A percentile compares a stretch with the other conserved stretches of the same genome.
These are phyloP conservation scores for Sciaenops ocellatus DNA, from an alignment of 2,797 vertebrate genomes.

Conservation along the genomic window DNA sequence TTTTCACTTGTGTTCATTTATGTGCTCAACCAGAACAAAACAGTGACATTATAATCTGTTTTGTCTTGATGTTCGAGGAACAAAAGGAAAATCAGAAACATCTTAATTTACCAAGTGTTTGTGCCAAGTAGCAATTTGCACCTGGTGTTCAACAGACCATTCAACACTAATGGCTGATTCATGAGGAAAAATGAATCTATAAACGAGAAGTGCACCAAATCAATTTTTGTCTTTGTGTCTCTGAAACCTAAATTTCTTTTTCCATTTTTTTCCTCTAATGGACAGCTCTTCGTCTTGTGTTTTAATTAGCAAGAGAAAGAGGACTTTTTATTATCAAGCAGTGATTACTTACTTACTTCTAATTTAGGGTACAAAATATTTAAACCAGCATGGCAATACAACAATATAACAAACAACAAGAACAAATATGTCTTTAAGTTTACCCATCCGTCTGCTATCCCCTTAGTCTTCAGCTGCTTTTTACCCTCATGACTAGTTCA, in stretches of 20 bases:
- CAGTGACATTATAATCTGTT: not conserved
- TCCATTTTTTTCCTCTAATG: not conserved
- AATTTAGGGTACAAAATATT: not conserved
- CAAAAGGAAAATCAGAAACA: constrained; percentile 21
- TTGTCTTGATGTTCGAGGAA: constrained; percentile 3
- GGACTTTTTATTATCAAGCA: not conserved
- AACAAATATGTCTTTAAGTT: not conserved
- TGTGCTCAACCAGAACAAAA: not conserved
- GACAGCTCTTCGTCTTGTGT: constrained; percentile 11
- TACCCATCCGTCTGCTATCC: not conserved
- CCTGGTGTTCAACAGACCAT: constrained; percentile 35
- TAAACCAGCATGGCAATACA: not conserved
- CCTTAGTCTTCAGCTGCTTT: not conserved
- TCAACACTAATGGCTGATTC: constrained; percentile 32
- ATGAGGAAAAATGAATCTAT: constrained; percentile 12
- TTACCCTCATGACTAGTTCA: not conserved
- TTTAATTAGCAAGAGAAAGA: not conserved
- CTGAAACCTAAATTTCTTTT: not conserved
- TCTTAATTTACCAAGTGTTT: constrained; percentile 11
- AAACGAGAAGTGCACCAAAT: not conserved
- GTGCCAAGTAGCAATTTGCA: constrained; percentile 32
- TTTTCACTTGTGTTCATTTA: not conserved
- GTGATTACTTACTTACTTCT: not conserved
- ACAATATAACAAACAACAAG: not conserved
- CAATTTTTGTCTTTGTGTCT: constrained; percentile 8